Evolutionary conservation across 2,888 invertebrate genomes (phyloP).

Genomic region (Pherbina coryleti): DNA sequence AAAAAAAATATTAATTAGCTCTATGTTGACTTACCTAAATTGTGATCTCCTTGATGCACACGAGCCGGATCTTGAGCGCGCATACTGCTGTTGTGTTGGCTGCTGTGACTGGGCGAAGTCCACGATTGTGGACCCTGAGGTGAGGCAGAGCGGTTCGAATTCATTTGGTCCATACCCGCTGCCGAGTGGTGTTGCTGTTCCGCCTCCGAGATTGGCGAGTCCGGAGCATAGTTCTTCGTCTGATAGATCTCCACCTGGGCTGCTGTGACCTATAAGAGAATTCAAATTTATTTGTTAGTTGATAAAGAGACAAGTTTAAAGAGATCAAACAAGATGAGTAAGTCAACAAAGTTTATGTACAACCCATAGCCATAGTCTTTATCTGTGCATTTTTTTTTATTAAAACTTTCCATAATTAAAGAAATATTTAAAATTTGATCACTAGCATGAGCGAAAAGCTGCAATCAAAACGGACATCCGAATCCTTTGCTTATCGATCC

Average conservation of each 20-base stretch:
- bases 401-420: too few relatives aligned
- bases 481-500: too few relatives aligned
- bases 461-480: too few relatives aligned
- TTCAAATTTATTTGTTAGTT: not conserved
- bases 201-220: conserved; percentile 67
- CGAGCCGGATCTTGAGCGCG: conserved; percentile 70
- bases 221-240: conserved; percentile 70
- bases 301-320: not conserved
- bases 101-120: conserved; percentile 70
- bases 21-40: conserved; percentile 64
- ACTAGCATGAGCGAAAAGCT: too few relatives aligned
- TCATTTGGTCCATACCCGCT: conserved; percentile 68
- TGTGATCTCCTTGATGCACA: conserved; percentile 70
- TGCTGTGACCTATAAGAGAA: conserved; percentile 68
- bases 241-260: conserved; percentile 71
- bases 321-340: not conserved
- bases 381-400: too few relatives aligned
- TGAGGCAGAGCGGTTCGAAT: conserved; percentile 70
- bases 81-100: conserved; percentile 59
- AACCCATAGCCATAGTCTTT: too few relatives aligned
- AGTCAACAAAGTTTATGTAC: too few relatives aligned
- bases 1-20: conserved; percentile 11
- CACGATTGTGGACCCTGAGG: conserved; percentile 68
- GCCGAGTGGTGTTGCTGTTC: conserved; percentile 68
- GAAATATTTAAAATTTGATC: too few relatives aligned